These are phyloP conservation scores for Cryptops parisi DNA, from an alignment of 2,888 invertebrate species.

Conservation along the genomic window DNA sequence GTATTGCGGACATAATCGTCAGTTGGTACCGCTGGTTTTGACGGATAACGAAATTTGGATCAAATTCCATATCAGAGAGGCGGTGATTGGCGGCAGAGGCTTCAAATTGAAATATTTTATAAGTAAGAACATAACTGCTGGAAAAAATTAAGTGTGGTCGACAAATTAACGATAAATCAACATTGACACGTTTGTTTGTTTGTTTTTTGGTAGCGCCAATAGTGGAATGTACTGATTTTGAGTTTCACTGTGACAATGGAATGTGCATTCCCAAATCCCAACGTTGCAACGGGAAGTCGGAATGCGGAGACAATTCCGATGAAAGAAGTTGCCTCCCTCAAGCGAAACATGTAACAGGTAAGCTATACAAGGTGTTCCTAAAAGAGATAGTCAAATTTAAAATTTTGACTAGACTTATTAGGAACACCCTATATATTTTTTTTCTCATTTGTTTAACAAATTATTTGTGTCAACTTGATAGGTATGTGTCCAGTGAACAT, in stretches of 20 bases:
- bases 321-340: conserved; percentile 30
- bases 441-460: too few species aligned
- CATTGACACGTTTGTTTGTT: neutral
- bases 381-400: too few species aligned
- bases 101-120: neutral
- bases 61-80: neutral
- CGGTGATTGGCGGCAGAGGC: neutral
- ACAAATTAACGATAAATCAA: too few species aligned
- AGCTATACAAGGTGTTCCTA: too few species aligned
- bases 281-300: conserved; percentile 30
- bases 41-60: neutral
- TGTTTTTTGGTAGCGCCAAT: neutral
- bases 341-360: too few species aligned
- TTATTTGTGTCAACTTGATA: too few species aligned
- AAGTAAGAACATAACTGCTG: neutral
- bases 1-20: neutral
- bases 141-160: neutral
- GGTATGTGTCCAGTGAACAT: neutral
- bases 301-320: conserved; percentile 34
- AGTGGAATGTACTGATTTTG: too few species aligned
- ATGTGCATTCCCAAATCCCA: conserved; percentile 19
- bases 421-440: too few species aligned
- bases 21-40: neutral
- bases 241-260: neutral
- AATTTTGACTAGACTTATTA: too few species aligned